phyloP scores from a whole-genome alignment of 2,113 vertebrate genomes.

The Xenus cinereus region DNA sequence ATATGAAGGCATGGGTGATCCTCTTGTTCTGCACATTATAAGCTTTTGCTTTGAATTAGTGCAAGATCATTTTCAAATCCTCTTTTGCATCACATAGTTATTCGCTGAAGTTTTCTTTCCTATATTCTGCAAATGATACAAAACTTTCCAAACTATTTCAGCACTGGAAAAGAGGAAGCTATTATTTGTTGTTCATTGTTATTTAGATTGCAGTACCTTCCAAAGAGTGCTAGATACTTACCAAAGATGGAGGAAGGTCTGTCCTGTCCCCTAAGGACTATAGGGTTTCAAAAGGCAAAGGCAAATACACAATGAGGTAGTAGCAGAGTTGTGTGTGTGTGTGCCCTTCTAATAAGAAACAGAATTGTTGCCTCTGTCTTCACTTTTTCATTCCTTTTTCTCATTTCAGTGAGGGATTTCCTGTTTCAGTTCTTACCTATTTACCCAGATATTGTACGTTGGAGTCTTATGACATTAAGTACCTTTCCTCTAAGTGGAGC shows the following conservation, averaged over 20 bases:
- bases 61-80: neutral
- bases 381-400: neutral
- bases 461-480: neutral
- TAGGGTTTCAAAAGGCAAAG: neutral
- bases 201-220: neutral
- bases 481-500: neutral
- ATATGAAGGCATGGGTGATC: neutral
- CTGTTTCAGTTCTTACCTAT: neutral
- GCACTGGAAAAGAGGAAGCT: neutral
- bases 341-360: neutral
- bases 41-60: neutral
- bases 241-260: neutral
- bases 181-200: neutral
- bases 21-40: neutral
- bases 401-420: neutral
- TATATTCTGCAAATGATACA: neutral
- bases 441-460: neutral
- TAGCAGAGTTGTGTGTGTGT: neutral
- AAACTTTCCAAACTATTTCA: neutral
- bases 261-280: neutral
- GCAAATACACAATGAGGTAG: neutral
- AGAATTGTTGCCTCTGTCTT: neutral
- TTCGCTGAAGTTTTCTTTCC: neutral
- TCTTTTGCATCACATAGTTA: neutral
- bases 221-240: neutral